Conservation (phyloP, 1,140 invertebrate genomes). For the Mercenaria mercenaria region DNA sequence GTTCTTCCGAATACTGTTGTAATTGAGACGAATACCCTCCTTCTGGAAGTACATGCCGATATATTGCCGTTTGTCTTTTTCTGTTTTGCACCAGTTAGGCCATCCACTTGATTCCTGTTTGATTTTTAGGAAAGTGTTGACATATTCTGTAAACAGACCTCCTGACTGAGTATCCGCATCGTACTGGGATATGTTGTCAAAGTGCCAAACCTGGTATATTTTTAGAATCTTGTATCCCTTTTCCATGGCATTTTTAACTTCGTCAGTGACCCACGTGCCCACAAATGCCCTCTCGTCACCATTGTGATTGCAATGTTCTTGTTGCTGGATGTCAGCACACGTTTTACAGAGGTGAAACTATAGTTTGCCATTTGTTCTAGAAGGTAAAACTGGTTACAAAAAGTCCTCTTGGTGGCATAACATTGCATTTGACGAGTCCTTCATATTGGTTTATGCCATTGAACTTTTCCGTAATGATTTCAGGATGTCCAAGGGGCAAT, state of each 20-base stretch:
- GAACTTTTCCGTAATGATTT: constrained; percentile 50
- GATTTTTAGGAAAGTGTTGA: constrained; percentile 73
- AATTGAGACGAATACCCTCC: constrained; percentile 84
- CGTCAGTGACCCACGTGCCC: constrained; percentile 32
- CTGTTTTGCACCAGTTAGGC: constrained; percentile 63
- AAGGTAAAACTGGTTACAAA: constrained; percentile 49
- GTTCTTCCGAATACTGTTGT: constrained; percentile 81
- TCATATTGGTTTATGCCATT: constrained; percentile 12
- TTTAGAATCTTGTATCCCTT: not conserved
- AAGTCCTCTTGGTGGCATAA: constrained; percentile 31
- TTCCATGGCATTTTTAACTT: too few species aligned
- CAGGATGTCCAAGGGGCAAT: constrained; percentile 43
- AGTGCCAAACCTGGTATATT: constrained; percentile 61
- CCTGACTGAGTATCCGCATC: not conserved
- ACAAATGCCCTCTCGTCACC: constrained; percentile 19
- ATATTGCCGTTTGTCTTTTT: constrained; percentile 71
- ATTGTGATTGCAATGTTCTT: constrained; percentile 42
- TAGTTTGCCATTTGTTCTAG: constrained; percentile 34
- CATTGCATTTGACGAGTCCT: constrained; percentile 52
- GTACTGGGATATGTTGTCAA: constrained; percentile 11
- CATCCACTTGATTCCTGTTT: constrained; percentile 74
- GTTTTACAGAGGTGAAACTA: constrained; percentile 53
- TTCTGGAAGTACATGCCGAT: constrained; percentile 65
- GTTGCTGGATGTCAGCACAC: constrained; percentile 32
- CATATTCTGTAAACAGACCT: constrained; percentile 67